phyloP scores from a whole-genome alignment of 2,797 vertebrate species.

The Cyclopterus lumpus region DNA sequence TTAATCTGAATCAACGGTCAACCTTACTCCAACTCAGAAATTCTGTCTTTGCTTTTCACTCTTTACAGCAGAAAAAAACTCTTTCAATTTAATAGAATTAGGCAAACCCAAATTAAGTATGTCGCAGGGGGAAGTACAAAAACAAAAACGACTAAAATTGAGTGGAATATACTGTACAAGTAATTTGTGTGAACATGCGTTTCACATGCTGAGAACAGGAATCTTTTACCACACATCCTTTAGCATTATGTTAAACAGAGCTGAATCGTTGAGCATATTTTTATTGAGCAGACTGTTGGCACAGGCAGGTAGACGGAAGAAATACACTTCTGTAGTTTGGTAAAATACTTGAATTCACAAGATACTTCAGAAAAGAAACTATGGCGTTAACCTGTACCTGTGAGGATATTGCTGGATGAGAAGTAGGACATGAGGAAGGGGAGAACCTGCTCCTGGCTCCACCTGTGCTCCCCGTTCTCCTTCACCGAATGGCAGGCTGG shows the following conservation, averaged over 20 bases:
- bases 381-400: constrained; percentile 49
- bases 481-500: constrained; percentile 83
- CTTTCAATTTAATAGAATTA: neutral
- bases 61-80: neutral
- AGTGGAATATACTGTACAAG: neutral
- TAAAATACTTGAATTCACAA: neutral
- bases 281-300: neutral
- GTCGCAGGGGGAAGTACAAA: neutral
- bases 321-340: neutral
- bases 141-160: neutral
- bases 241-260: neutral
- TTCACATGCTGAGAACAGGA: neutral
- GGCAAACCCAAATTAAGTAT: neutral
- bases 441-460: constrained; percentile 79
- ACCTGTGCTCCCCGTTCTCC: constrained; percentile 76
- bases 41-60: neutral
- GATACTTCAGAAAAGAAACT: neutral
- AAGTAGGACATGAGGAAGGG: constrained; percentile 86
- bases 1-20: neutral
- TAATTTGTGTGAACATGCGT: neutral
- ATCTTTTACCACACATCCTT: neutral
- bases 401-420: constrained; percentile 78
- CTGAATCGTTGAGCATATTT: neutral
- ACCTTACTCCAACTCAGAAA: neutral
- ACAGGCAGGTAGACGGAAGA: neutral